These are phyloP conservation scores for Rhadinocentrus ornatus DNA, from an alignment of 2,797 vertebrate species.

Conservation along the genomic window DNA sequence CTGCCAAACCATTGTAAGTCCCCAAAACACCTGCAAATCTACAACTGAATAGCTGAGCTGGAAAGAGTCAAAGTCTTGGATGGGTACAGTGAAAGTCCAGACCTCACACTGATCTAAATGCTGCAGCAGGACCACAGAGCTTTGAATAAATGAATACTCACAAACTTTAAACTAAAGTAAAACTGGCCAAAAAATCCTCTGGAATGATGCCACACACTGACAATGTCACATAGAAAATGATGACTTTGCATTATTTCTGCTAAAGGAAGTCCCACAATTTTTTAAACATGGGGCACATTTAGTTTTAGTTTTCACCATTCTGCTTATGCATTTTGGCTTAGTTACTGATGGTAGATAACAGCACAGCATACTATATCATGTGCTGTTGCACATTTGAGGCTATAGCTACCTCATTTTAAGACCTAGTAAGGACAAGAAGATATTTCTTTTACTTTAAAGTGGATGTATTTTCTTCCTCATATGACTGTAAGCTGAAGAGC, in stretches of 20 bases:
- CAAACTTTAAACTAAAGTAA: not conserved
- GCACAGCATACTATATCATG: not conserved
- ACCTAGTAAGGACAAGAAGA: not conserved
- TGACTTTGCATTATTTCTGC: not conserved
- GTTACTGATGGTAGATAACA: not conserved
- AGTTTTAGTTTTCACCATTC: not conserved
- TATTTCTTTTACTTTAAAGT: no score
- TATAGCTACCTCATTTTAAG: not conserved
- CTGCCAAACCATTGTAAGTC: no score
- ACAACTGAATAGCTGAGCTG: not conserved
- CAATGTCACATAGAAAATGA: not conserved
- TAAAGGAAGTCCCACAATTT: not conserved
- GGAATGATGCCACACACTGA: not conserved
- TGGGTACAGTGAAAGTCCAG: no score
- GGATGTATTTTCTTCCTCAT: not conserved
- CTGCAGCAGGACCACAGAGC: no score
- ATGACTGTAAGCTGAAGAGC: no score
- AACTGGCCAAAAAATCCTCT: not conserved
- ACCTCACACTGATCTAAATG: no score
- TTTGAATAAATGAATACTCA: not conserved
- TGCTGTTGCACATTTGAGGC: not conserved
- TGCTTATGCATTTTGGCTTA: no score
- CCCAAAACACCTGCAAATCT: not conserved
- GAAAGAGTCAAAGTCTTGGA: not conserved
- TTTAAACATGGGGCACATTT: not conserved